These are phyloP conservation scores for Eumerus sabulonum DNA, from an alignment of 2,888 invertebrate genomes.

Conservation along the genomic window DNA sequence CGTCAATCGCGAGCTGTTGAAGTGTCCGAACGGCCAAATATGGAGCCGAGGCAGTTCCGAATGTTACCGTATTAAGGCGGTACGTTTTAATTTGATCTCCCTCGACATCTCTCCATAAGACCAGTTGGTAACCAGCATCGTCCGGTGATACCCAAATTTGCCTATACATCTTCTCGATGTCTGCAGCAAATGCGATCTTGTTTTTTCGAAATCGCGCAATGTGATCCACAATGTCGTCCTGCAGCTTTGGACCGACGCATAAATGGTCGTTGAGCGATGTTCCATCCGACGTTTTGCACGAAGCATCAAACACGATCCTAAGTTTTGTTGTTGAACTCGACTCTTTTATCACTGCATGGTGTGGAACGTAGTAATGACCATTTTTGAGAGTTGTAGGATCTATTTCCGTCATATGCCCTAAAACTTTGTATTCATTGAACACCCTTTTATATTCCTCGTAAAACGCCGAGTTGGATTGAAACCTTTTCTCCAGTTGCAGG, in stretches of 20 bases:
- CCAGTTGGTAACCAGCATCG: slow-evolving; percentile 38
- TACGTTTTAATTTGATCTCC: not conserved
- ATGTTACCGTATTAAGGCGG: slow-evolving; percentile 10
- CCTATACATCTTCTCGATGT: slow-evolving; percentile 57
- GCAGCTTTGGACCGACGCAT: slow-evolving; percentile 55
- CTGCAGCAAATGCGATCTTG: slow-evolving; percentile 30
- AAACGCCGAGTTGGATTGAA: too few species aligned
- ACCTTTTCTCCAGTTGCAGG: too few species aligned
- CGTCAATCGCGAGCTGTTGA: slow-evolving; percentile 8
- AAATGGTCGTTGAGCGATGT: slow-evolving; percentile 46
- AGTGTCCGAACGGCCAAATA: slow-evolving; percentile 2
- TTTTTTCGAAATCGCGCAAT: slow-evolving; percentile 40
- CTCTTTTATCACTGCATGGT: too few species aligned
- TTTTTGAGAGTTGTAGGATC: too few species aligned
- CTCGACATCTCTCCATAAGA: slow-evolving; percentile 27
- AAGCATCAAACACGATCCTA: slow-evolving; percentile 17
- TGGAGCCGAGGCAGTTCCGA: too few species aligned
- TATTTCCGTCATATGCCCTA: too few species aligned
- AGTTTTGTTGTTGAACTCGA: slow-evolving; percentile 35
- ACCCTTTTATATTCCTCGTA: slow-evolving; percentile 22
- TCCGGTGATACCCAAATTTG: slow-evolving; percentile 14
- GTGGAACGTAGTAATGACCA: too few species aligned
- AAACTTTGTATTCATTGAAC: too few species aligned
- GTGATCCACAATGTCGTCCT: slow-evolving; percentile 42
- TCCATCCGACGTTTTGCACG: slow-evolving; percentile 35